Conservation (phyloP, 2,113 vertebrate species). For the Campylorhamphus procurvoides region DNA sequence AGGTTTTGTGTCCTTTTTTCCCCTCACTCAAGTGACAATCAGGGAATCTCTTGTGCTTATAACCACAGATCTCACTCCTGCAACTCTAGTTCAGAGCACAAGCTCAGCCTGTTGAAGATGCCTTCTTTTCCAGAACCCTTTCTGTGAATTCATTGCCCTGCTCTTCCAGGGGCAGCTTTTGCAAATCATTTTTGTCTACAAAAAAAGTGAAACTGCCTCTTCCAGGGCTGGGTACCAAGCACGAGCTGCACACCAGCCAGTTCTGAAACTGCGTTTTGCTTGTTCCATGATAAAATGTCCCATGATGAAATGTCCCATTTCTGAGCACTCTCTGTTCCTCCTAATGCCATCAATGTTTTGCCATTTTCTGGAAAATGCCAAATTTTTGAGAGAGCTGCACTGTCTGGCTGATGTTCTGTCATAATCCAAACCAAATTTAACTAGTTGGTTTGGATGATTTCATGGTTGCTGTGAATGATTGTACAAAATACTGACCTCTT, state of each 20-base stretch:
- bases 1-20: not conserved
- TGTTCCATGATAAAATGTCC: rapidly evolving
- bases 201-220: not conserved
- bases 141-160: not conserved
- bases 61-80: not conserved
- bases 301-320: rapidly evolving
- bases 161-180: not conserved
- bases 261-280: not conserved
- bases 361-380: not conserved
- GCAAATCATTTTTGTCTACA: not conserved
- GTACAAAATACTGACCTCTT: not conserved
- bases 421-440: not conserved
- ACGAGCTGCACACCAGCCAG: not conserved
- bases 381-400: not conserved
- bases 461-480: not conserved
- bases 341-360: not conserved
- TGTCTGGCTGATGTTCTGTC: not conserved
- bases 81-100: not conserved
- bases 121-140: not conserved
- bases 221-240: not conserved
- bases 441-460: not conserved
- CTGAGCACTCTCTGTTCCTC: not conserved
- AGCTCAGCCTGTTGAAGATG: not conserved
- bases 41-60: not conserved
- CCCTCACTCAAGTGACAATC: not conserved